Percentiles rank a stretch among this genome's conserved stretches.
Evolutionary conservation across 2,888 invertebrate genomes (phyloP).

Genomic region (Agrochola lychnidis): DNA sequence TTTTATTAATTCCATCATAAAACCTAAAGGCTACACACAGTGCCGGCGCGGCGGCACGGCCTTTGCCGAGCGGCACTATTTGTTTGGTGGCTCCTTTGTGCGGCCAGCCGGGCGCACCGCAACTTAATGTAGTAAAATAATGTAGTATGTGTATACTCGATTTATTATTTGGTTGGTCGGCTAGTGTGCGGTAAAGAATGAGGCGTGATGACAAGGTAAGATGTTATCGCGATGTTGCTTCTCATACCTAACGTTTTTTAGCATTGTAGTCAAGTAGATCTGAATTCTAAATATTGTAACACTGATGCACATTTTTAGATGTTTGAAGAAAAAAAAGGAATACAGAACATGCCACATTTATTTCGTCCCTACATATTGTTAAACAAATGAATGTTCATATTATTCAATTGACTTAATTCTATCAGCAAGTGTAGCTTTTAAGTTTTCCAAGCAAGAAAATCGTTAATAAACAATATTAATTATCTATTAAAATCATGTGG

Average conservation of each 20-base stretch:
- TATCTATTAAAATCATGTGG: not conserved
- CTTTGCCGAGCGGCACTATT: too few relatives aligned
- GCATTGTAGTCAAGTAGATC: constrained; percentile 61
- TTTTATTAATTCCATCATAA: not conserved
- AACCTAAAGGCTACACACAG: not conserved
- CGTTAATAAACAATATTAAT: not conserved
- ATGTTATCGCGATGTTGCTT: constrained; percentile 67
- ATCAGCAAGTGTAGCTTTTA: not conserved
- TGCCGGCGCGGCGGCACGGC: too few relatives aligned
- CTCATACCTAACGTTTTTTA: constrained; percentile 63
- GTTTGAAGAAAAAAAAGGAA: constrained; percentile 2
- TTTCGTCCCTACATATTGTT: not conserved
- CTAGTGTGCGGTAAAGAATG: constrained; percentile 48
- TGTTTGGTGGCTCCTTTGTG: too few relatives aligned
- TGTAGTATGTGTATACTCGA: constrained; percentile 15
- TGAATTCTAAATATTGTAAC: constrained; percentile 33
- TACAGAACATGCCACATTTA: not conserved
- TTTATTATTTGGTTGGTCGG: constrained; percentile 50
- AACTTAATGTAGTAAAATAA: constrained; percentile 8
- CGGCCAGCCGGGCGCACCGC: too few relatives aligned
- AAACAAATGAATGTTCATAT: not conserved
- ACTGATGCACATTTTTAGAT: not conserved
- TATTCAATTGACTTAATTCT: not conserved
- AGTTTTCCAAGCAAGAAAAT: not conserved
- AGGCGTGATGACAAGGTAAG: constrained; percentile 46